Evolutionary conservation across 2,888 invertebrate species (phyloP).

Genomic region (Ophion costatus): DNA sequence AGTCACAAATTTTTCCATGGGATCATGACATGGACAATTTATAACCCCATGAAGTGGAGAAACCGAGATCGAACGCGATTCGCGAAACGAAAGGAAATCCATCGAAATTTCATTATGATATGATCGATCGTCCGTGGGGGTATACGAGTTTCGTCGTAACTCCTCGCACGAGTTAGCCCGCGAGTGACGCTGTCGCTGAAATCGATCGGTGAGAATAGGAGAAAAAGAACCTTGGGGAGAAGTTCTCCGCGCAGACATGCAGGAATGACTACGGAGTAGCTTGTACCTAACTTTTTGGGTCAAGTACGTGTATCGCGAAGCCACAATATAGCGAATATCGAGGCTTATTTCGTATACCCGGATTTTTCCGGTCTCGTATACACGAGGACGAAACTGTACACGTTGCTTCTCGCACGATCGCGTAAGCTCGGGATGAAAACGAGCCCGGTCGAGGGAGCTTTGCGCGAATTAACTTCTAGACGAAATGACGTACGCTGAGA

Average conservation of each 20-base stretch:
- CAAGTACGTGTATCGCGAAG: conserved; percentile 55
- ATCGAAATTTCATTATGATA: conserved; percentile 20
- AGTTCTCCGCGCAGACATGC: conserved; percentile 4
- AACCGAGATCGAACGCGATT: background rate
- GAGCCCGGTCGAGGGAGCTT: background rate
- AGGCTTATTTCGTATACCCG: conserved; percentile 4
- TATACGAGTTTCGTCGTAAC: conserved; percentile 4
- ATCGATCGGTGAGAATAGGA: conserved; percentile 46
- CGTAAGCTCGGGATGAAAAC: conserved; percentile 8
- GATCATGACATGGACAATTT: too few species aligned
- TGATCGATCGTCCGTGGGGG: conserved; percentile 30
- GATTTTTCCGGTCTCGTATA: background rate
- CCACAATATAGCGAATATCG: background rate
- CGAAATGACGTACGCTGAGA: too few species aligned
- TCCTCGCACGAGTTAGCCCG: background rate
- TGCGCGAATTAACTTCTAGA: background rate
- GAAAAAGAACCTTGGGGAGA: background rate
- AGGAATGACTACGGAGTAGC: conserved; percentile 14
- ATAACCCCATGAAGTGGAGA: too few species aligned
- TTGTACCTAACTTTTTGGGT: conserved; percentile 52
- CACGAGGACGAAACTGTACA: background rate
- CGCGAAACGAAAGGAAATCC: background rate
- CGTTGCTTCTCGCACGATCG: background rate
- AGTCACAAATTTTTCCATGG: background rate
- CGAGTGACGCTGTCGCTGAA: background rate